phyloP scores from a whole-genome alignment of 2,888 invertebrate species.

The Pollenia amentaria region DNA sequence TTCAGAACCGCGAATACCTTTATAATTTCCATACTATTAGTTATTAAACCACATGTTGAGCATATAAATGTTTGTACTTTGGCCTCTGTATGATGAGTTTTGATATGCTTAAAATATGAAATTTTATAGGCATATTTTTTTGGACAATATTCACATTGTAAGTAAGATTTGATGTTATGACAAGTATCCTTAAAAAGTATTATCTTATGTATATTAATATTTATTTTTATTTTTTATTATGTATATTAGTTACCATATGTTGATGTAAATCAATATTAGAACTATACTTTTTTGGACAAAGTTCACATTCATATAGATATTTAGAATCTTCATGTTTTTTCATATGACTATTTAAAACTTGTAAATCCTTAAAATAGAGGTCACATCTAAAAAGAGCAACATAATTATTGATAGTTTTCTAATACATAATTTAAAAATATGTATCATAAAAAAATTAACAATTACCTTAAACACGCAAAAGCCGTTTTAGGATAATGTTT shows the following conservation, averaged over 20 bases:
- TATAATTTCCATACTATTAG: conserved; percentile 74
- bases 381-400: conserved; percentile 79
- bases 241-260: conserved; percentile 77
- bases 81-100: conserved; percentile 78
- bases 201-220: not conserved
- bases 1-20: conserved; percentile 72
- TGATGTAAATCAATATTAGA: conserved; percentile 76
- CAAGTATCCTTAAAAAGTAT: conserved; percentile 23
- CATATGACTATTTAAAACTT: conserved; percentile 75
- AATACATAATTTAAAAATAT: not conserved
- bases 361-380: conserved; percentile 77
- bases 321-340: conserved; percentile 75
- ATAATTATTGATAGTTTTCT: not conserved
- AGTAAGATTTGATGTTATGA: conserved; percentile 57
- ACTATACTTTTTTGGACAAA: conserved; percentile 77
- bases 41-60: conserved; percentile 79
- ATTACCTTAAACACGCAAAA: conserved; percentile 78
- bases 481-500: conserved; percentile 79
- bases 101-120: conserved; percentile 79
- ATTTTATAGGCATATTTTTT: conserved; percentile 78
- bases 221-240: no score
- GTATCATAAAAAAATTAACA: not conserved
- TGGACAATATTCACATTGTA: conserved; percentile 78
- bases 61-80: conserved; percentile 76
- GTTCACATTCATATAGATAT: conserved; percentile 74